Base-by-base conservation (phyloP, 2,113 vertebrate species). In the Dromaius novaehollandiae region DNA sequence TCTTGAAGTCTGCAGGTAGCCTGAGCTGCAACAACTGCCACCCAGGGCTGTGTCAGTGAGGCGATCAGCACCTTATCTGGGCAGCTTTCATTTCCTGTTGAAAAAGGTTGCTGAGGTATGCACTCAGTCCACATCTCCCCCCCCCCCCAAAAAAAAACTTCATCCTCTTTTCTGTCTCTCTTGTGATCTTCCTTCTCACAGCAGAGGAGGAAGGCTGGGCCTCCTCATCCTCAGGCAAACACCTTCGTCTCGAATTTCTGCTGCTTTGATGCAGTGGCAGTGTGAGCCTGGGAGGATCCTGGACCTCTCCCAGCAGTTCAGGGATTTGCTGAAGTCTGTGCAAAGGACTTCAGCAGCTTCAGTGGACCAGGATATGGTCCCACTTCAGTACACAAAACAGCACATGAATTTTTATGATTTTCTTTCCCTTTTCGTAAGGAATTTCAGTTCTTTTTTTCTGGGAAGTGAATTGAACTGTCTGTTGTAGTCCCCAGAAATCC, bases 41-140 rank as follows among this genome's bases (percentile, higher is more conserved):
- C 96, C 95, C 76, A 97, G 82, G 93, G 94, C 94, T 81, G 68
- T 82, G 89, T 81, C 82, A 64, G 91, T 95, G 97, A 95, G 79
- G 91, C 93, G 96, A 96, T 93, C 91, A 96, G 36, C 90, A 81
- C 73, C 69, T 96, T 96, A 96, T 96, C 95, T 91, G 91, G 6
- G 79, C 6, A 90, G 79, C 42, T 96, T 95, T 97, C 85, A 96
- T 95, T 96, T 97, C 94, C 93, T 97, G 82, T 40, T 87, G 94
- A 96, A 95, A 94, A 81, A 82, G 77, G 60, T 22, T 96, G 92
- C 95, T 95, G 90, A 96, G 88, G 92, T 96, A 89, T 96, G 93
- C 90, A 69, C 88, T 50, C 80, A 93, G 95, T 84, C 90, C 83
- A 85, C 86, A 91, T 76, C 60, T 88, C 55, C 82, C 84, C 24